A percentile compares a stretch with the other conserved stretches of the same genome.
These are phyloP conservation scores for Genyomyrus donnyi DNA, from an alignment of 2,113 vertebrate genomes.

Conservation along the genomic window DNA sequence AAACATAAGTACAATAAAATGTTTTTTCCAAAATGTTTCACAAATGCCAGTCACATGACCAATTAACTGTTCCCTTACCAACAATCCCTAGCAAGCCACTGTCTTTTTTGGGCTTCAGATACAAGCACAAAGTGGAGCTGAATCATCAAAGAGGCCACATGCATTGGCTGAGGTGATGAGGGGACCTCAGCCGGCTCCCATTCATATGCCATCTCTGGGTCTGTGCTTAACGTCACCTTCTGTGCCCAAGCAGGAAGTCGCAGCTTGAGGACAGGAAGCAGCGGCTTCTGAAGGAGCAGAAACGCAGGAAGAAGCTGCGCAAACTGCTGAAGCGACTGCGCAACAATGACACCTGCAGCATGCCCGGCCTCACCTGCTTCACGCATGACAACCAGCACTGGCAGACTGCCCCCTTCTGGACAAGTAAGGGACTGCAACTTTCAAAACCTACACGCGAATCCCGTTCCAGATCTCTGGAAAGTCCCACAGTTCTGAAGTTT, in stretches of 20 bases:
- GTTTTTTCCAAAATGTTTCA: background rate
- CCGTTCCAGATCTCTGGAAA: background rate
- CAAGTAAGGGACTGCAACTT: slow-evolving; percentile 61
- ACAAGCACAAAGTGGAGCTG: slow-evolving; percentile 68
- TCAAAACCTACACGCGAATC: background rate
- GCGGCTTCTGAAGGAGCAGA: slow-evolving; percentile 85
- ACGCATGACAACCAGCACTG: slow-evolving; percentile 98
- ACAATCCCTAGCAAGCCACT: background rate
- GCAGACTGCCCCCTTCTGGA: slow-evolving; percentile 94
- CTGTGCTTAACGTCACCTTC: background rate
- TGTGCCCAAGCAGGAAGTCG: slow-evolving; percentile 56
- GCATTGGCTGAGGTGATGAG: slow-evolving; percentile 73
- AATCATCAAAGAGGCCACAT: slow-evolving; percentile 61
- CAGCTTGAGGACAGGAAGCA: slow-evolving; percentile 74
- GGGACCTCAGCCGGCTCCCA: background rate
- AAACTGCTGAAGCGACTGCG: slow-evolving; percentile 88
- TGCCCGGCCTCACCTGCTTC: slow-evolving; percentile 95
- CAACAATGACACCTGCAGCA: slow-evolving; percentile 92
- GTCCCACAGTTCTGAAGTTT: background rate
- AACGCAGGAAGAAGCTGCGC: slow-evolving; percentile 85
- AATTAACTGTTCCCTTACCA: background rate
- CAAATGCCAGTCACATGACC: background rate
- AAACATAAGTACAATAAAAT: background rate
- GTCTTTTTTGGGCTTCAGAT: slow-evolving; percentile 61
- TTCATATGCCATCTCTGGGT: background rate